Conservation (phyloP, 2,113 vertebrate species). For the Limanda limanda region DNA sequence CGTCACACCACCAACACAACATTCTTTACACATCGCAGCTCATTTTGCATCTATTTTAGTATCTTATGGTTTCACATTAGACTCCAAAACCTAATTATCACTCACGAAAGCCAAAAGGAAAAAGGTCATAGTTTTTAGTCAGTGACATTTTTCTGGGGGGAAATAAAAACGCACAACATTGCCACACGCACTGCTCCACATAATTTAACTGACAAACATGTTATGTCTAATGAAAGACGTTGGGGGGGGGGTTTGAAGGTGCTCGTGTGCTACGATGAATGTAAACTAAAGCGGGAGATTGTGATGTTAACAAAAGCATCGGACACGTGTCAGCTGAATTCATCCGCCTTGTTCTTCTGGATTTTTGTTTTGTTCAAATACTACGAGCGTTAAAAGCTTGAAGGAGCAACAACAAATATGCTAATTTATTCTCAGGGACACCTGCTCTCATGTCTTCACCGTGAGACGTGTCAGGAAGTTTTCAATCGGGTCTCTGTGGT, state of each 20-base stretch:
- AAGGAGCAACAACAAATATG: conserved; percentile 51
- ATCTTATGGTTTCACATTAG: not conserved
- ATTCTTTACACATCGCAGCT: not conserved
- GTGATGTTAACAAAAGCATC: not conserved
- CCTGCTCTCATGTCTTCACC: conserved; percentile 54
- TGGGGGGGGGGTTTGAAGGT: conserved; percentile 25
- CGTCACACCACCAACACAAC: not conserved
- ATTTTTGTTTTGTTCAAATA: conserved; percentile 17
- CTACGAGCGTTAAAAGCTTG: conserved; percentile 31
- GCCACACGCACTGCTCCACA: not conserved
- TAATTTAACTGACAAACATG: conserved; percentile 1
- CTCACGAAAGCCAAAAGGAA: not conserved
- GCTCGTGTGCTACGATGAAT: conserved; percentile 11
- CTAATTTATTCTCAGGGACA: conserved; percentile 67
- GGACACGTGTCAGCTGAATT: conserved; percentile 19
- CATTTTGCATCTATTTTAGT: not conserved
- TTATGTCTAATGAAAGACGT: not conserved
- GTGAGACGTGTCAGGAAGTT: conserved; percentile 48
- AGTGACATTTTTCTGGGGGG: not conserved
- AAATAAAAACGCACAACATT: not conserved
- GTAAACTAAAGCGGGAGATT: conserved; percentile 14
- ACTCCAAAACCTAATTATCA: not conserved
- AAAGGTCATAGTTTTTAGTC: not conserved
- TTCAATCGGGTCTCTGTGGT: conserved; percentile 64
- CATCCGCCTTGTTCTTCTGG: not conserved